These are phyloP conservation scores for Pagetopsis macropterus DNA, from an alignment of 2,797 vertebrate species.

Conservation along the genomic window DNA sequence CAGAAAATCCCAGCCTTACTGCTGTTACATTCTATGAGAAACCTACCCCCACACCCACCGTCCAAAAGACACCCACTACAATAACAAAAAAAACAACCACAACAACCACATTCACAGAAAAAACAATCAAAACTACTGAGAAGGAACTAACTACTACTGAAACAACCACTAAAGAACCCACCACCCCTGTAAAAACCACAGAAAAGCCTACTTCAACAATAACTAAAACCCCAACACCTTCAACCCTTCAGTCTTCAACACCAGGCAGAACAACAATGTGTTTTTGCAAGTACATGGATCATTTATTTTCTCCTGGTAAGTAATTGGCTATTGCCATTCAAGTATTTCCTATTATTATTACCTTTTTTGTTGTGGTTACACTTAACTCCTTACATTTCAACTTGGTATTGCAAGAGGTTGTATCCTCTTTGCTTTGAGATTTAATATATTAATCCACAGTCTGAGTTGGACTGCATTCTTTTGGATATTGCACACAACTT, in stretches of 20 bases:
- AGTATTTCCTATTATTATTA: not conserved
- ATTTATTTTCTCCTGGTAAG: constrained; percentile 65
- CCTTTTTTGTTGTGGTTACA: not conserved
- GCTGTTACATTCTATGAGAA: not conserved
- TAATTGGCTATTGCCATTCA: not conserved
- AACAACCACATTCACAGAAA: not conserved
- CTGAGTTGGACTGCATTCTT: not conserved
- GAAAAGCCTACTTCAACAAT: not conserved
- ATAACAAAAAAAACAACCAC: not conserved
- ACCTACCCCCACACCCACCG: not conserved
- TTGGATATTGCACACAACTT: not conserved
- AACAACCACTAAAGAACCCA: not conserved
- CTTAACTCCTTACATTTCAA: not conserved
- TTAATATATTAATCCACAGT: not conserved
- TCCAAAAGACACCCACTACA: constrained; percentile 3
- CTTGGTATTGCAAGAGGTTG: not conserved
- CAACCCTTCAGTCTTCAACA: constrained; percentile 11
- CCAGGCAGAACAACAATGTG: constrained; percentile 54
- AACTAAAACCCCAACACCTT: not conserved
- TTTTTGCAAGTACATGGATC: constrained; percentile 58
- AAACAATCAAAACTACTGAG: not conserved
- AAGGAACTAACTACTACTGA: not conserved
- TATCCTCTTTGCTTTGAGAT: not conserved
- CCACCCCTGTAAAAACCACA: too few species aligned
- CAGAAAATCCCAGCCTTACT: too few species aligned